Percentiles rank a stretch among this genome's conserved stretches.
Evolutionary conservation across 2,797 vertebrate species (phyloP).

Genomic region (Danio albolineatus): DNA sequence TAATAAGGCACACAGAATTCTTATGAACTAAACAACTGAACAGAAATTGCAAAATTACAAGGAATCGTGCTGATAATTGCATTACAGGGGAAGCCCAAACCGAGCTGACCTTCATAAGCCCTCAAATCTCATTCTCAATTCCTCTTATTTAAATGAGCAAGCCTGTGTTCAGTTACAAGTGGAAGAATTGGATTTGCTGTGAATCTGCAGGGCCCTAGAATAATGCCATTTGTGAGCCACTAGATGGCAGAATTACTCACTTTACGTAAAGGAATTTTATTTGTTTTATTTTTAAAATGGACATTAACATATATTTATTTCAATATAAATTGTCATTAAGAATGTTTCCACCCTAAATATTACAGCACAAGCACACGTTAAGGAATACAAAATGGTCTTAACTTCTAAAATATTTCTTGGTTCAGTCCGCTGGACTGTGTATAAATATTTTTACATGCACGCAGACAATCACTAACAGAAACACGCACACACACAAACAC

Average conservation of each 20-base stretch:
- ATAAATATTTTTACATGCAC: background rate
- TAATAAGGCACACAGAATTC: background rate
- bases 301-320: background rate
- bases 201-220: background rate
- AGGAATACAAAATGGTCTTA: background rate
- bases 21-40: background rate
- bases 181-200: background rate
- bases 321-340: background rate
- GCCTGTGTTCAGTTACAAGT: background rate
- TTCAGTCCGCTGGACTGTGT: background rate
- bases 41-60: background rate
- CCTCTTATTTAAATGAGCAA: background rate
- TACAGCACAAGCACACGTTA: background rate
- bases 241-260: background rate
- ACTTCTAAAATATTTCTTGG: background rate
- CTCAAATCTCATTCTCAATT: background rate
- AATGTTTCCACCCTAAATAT: background rate
- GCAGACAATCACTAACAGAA: constrained; percentile 4
- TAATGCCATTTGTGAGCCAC: background rate
- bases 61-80: too few relatives aligned
- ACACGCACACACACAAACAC: background rate
- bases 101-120: background rate
- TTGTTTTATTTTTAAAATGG: background rate
- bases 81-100: background rate
- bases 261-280: background rate